These are phyloP conservation scores for Alfaro cultratus DNA, from an alignment of 2,797 vertebrate genomes.

Conservation along the genomic window DNA sequence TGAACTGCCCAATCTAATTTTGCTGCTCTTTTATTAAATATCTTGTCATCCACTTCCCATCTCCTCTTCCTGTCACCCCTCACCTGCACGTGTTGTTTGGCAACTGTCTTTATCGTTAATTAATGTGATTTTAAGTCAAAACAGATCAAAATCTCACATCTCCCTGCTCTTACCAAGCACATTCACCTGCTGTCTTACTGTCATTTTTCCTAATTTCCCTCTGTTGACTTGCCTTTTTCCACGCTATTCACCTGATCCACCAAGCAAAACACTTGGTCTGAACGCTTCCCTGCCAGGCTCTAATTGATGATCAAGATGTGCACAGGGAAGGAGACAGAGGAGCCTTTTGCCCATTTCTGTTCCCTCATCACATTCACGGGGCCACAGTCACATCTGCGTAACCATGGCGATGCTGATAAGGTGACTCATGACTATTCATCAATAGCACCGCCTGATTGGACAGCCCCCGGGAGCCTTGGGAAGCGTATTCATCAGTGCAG, in stretches of 20 bases:
- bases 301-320: constrained; percentile 78
- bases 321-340: constrained; percentile 57
- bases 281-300: constrained; percentile 44
- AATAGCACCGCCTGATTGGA: constrained; percentile 72
- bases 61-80: constrained; percentile 18
- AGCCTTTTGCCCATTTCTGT: constrained; percentile 67
- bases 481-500: constrained; percentile 68
- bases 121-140: constrained; percentile 32
- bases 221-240: constrained; percentile 13
- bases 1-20: constrained; percentile 58
- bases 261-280: constrained; percentile 38
- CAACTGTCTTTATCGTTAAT: constrained; percentile 23
- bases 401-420: constrained; percentile 78
- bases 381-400: constrained; percentile 74
- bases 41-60: constrained; percentile 51
- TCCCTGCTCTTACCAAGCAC: not conserved
- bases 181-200: constrained; percentile 5
- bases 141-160: constrained; percentile 7
- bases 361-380: constrained; percentile 71
- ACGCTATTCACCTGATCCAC: constrained; percentile 10
- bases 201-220: not conserved
- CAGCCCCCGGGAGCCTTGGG: constrained; percentile 62
- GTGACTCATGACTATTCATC: constrained; percentile 82
- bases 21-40: constrained; percentile 49
- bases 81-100: constrained; percentile 27